Percentiles rank a stretch among this genome's conserved stretches.
Evolutionary conservation across 2,797 vertebrate species (phyloP).

Genomic region (Hyperoplus lanceolatus): DNA sequence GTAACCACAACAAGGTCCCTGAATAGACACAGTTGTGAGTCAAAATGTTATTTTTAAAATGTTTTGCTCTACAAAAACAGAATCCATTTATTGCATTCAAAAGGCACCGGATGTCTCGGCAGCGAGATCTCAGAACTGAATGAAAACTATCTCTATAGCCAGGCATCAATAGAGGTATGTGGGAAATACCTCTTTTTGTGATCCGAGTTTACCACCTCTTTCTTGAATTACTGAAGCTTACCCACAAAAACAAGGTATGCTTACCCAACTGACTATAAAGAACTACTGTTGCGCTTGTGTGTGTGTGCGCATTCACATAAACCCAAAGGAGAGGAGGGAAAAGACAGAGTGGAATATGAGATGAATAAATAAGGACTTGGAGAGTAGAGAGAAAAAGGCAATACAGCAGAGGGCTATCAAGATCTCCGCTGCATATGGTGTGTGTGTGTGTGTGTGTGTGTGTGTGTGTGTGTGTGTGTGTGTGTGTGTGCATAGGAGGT

Average conservation of each 20-base stretch:
- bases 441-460: too few relatives aligned
- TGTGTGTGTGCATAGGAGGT: too few relatives aligned
- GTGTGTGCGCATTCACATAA: background rate
- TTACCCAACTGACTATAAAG: conserved; percentile 6
- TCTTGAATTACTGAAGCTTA: background rate
- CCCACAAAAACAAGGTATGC: background rate
- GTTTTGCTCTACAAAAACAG: background rate
- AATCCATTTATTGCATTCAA: background rate
- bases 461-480: too few relatives aligned
- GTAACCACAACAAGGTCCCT: conserved; percentile 5
- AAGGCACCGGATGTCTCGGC: background rate
- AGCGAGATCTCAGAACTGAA: background rate
- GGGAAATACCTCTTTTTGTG: background rate
- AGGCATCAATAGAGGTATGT: background rate
- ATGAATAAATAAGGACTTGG: too few relatives aligned
- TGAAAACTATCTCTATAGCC: background rate
- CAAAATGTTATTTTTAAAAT: background rate
- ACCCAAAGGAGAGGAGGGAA: background rate
- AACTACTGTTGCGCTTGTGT: conserved; percentile 27
- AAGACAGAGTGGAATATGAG: too few relatives aligned
- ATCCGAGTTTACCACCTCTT: background rate
- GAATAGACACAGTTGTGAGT: background rate
- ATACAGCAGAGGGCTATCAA: background rate
- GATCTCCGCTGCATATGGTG: background rate
- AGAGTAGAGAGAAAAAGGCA: background rate